Conservation (phyloP, 1,140 invertebrate species). For the Chelonus insularis region DNA sequence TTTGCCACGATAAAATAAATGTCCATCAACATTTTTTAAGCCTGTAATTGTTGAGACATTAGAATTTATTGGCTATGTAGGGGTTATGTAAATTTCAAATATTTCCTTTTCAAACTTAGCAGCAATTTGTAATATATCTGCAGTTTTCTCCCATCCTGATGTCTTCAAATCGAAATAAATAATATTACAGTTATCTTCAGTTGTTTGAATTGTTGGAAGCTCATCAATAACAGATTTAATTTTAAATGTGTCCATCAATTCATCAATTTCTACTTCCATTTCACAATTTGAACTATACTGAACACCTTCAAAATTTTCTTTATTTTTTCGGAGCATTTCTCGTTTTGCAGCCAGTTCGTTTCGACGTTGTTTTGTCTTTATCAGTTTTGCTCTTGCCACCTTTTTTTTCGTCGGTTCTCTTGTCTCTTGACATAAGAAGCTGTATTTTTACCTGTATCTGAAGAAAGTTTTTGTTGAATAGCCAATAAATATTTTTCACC, state of each 20-base stretch:
- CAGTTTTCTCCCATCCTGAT: slow-evolving; percentile 15
- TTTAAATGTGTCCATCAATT: not conserved
- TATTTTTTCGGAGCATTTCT: not conserved
- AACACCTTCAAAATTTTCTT: not conserved
- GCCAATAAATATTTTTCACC: slow-evolving; percentile 22
- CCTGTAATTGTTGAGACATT: slow-evolving; percentile 5
- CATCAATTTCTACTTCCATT: slow-evolving; percentile 1
- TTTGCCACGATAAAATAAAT: slow-evolving; percentile 14
- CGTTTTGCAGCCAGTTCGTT: not conserved
- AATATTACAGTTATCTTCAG: slow-evolving; percentile 17
- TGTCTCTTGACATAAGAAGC: not conserved
- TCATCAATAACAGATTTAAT: slow-evolving; percentile 16
- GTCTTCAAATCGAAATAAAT: slow-evolving; percentile 28
- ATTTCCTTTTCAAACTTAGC: slow-evolving; percentile 21
- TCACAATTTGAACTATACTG: slow-evolving; percentile 14
- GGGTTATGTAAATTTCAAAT: slow-evolving; percentile 21
- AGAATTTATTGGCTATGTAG: slow-evolving; percentile 10
- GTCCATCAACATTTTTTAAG: slow-evolving; percentile 3
- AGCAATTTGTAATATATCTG: slow-evolving; percentile 29
- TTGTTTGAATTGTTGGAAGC: slow-evolving; percentile 7
- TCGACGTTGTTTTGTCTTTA: not conserved
- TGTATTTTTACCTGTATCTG: slow-evolving; percentile 5
- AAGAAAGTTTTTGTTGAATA: slow-evolving; percentile 15
- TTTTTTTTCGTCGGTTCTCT: not conserved
- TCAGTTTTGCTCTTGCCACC: not conserved